Percentiles rank a stretch among this genome's conserved stretches.
phyloP scores from a whole-genome alignment of 2,888 invertebrate genomes.

The Eupithecia subfuscata region DNA sequence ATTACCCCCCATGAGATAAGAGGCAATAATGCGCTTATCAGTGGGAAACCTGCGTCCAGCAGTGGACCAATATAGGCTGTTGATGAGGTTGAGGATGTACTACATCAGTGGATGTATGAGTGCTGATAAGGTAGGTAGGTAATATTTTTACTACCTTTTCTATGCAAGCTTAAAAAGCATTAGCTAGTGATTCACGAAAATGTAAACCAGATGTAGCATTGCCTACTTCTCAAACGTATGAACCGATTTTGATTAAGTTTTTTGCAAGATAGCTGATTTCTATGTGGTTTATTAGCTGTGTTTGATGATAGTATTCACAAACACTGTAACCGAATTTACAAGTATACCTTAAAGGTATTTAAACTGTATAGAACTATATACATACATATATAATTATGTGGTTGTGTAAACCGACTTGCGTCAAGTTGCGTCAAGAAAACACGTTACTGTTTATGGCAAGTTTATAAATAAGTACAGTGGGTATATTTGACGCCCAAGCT shows the following conservation, averaged over 20 bases:
- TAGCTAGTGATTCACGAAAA: no score
- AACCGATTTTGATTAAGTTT: neutral
- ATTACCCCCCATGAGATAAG: no score
- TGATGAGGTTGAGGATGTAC: neutral
- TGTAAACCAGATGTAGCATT: neutral
- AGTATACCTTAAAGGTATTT: neutral
- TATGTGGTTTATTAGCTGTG: neutral
- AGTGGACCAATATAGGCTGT: no score
- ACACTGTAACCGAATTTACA: neutral
- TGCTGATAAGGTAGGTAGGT: no score
- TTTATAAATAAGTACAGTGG: constrained; percentile 7
- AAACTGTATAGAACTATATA: no score
- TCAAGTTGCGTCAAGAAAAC: neutral
- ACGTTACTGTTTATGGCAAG: neutral
- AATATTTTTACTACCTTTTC: no score
- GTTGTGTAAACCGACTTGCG: neutral
- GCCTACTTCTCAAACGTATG: neutral
- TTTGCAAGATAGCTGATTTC: neutral
- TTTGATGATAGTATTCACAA: no score
- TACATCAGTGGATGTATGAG: no score
- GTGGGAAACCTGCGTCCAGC: no score
- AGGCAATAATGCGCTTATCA: no score
- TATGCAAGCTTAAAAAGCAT: no score
- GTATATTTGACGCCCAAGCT: constrained; percentile 27
- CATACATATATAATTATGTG: neutral